Evolutionary conservation across 2,113 vertebrate species (phyloP).

Genomic region (Bos indicus): DNA sequence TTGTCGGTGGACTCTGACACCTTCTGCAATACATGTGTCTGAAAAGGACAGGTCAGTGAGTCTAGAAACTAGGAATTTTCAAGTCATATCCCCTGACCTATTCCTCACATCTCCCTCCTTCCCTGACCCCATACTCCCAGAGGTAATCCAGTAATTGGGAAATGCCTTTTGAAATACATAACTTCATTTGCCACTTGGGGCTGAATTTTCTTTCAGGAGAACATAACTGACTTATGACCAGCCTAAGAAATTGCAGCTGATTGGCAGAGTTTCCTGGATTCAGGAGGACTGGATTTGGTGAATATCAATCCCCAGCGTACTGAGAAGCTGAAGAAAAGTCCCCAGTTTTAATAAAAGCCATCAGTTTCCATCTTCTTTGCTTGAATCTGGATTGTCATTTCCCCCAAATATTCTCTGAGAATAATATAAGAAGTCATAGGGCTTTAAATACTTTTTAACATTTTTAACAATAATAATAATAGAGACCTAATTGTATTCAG

Average conservation of each 20-base stretch:
- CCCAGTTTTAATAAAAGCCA: background rate
- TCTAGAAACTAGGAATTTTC: background rate
- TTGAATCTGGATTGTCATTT: background rate
- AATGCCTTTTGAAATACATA: background rate
- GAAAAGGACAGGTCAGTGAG: constrained; percentile 71
- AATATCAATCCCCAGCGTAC: background rate
- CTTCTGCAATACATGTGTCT: constrained; percentile 84
- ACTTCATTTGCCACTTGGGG: background rate
- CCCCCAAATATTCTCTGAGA: background rate
- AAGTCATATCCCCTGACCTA: background rate
- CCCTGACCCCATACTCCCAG: background rate
- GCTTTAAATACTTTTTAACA: background rate
- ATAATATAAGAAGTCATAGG: background rate
- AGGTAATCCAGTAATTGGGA: background rate
- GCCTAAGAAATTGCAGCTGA: background rate
- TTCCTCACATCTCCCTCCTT: background rate
- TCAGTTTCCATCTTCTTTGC: background rate
- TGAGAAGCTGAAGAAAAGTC: background rate
- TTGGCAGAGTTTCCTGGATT: background rate
- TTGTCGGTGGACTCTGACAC: constrained; percentile 84
- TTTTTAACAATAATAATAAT: background rate
- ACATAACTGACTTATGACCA: constrained; percentile 72
- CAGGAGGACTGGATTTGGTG: background rate
- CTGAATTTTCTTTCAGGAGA: constrained; percentile 68
- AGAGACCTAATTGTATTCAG: background rate